Evolutionary conservation across 1,140 invertebrate genomes (phyloP), one percentile per base, ranked within the genome.

Genomic region (Achroia grisella): DNA sequence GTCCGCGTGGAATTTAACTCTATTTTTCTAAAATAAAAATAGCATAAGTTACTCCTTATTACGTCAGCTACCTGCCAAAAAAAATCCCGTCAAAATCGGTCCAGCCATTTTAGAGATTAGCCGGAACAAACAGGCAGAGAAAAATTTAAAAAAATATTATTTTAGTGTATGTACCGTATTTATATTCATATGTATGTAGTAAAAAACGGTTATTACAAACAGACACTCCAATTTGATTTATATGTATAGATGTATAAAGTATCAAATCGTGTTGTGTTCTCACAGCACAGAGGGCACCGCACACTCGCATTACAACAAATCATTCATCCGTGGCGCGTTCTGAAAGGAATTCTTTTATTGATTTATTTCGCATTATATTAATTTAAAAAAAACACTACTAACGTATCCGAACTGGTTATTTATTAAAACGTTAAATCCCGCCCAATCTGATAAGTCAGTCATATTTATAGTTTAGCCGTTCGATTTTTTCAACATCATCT

Each of bases 351-450:
- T 79, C 74, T 72, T 70, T 72, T 78, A 83, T 81, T 83, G 77
- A 83, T 81, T 83, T 83, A 83, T 83, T 78, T 66, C 66, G 57
- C 67, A 79, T 81, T 81, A 81, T 80, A 81, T 73, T 83, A 79
- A 77, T 76, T 76, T 67, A 48, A 62, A 62, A 66, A 70, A 62
- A 59, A 40, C 62, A 56, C 32, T 23, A 23, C 17, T 23, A 23
- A 23, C 17, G 15, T 47, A 39, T 17, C 55, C 52, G 51, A 56
- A 56, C 53, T 58, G 62, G 69, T 79, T 78, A 76, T 76, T 75
- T 83, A 78, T 80, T 73, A 70, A 79, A 75, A 74, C 68, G 66
- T 78, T 73, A 69, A 53, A 51, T 57, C 64, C 66, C 73, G 69
- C 71, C 69, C 70, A 67, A 82, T 82, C 78, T 73, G 74, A 80